Evolutionary conservation across 1,140 invertebrate species (phyloP).

Genomic region (Leguminivora glycinivorella): DNA sequence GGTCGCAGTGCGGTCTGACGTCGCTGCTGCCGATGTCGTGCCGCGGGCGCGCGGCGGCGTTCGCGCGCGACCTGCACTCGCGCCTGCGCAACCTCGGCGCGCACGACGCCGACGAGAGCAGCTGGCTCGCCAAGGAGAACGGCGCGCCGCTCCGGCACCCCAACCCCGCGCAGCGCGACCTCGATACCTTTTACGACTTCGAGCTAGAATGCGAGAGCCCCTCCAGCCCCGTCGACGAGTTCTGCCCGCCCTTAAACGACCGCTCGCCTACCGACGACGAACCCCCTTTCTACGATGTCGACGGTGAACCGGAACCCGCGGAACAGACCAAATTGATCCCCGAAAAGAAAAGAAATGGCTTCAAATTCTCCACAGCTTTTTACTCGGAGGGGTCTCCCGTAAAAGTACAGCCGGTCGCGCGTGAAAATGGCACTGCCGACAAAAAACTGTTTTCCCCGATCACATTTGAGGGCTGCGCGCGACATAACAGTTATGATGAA

Average conservation of each 20-base stretch:
- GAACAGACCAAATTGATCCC: conserved; percentile 56
- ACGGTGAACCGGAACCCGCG: conserved; percentile 57
- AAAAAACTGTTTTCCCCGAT: conserved; percentile 75
- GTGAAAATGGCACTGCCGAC: conserved; percentile 72
- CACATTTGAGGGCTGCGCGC: conserved; percentile 76
- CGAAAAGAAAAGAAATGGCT: conserved; percentile 67
- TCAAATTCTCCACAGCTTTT: conserved; percentile 67
- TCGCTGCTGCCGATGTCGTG: conserved; percentile 84
- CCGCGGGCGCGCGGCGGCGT: conserved; percentile 87
- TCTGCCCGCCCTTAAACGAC: conserved; percentile 72
- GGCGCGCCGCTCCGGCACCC: conserved; percentile 56
- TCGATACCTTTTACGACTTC: conserved; percentile 79
- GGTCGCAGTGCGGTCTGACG: conserved; percentile 74
- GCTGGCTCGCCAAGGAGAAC: conserved; percentile 68
- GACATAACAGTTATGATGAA: conserved; percentile 69
- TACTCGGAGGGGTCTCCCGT: conserved; percentile 67
- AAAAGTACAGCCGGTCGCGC: conserved; percentile 65
- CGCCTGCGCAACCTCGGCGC: conserved; percentile 84
- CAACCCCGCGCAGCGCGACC: conserved; percentile 73
- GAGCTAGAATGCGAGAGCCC: conserved; percentile 83
- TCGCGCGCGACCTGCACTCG: conserved; percentile 86
- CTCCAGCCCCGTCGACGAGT: conserved; percentile 84
- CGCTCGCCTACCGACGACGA: conserved; percentile 74
- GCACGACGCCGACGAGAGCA: conserved; percentile 66
- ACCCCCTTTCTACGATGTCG: conserved; percentile 73